A percentile compares a stretch with the other conserved stretches of the same genome.
Evolutionary conservation across 64 coral and sea anemone genomes (phyloP).

Genomic region (Hydrozoanthus tunicans): DNA sequence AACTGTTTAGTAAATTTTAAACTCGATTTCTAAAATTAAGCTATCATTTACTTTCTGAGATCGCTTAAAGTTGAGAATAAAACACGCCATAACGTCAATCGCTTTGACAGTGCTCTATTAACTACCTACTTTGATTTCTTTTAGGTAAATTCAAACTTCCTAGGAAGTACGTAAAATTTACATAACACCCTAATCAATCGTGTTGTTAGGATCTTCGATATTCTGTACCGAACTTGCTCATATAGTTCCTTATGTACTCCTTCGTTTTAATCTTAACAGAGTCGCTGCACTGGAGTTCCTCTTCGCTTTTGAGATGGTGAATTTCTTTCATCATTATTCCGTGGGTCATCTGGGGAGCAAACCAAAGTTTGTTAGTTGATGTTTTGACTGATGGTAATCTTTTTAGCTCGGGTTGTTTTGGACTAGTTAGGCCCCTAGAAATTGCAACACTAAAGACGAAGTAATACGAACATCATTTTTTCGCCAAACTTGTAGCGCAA

Average conservation of each 20-base stretch:
- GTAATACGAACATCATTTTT: too few species aligned
- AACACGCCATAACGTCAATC: background rate
- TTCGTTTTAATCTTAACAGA: constrained; percentile 98
- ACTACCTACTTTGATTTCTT: constrained; percentile 25
- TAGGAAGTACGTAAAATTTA: constrained; percentile 46
- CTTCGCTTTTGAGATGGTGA: constrained; percentile 75
- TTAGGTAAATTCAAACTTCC: constrained; percentile 40
- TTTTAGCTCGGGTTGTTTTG: too few species aligned
- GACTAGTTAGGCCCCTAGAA: too few species aligned
- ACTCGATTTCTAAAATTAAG: background rate
- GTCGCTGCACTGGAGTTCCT: constrained; percentile 83
- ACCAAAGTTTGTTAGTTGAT: too few species aligned
- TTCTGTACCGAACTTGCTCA: constrained; percentile 90
- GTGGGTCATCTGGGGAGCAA: constrained; percentile 74
- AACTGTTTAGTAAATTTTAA: background rate
- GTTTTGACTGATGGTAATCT: too few species aligned
- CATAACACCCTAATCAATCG: constrained; percentile 36
- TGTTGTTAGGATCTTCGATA: constrained; percentile 72
- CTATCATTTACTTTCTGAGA: background rate
- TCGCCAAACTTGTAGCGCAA: too few species aligned
- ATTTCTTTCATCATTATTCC: constrained; percentile 94
- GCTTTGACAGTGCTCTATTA: background rate
- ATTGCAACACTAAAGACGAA: too few species aligned
- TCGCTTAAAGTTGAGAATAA: background rate
- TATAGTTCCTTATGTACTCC: constrained; percentile 93